phyloP scores from a whole-genome alignment of 2,113 vertebrate genomes.

The Kryptolebias marmoratus region DNA sequence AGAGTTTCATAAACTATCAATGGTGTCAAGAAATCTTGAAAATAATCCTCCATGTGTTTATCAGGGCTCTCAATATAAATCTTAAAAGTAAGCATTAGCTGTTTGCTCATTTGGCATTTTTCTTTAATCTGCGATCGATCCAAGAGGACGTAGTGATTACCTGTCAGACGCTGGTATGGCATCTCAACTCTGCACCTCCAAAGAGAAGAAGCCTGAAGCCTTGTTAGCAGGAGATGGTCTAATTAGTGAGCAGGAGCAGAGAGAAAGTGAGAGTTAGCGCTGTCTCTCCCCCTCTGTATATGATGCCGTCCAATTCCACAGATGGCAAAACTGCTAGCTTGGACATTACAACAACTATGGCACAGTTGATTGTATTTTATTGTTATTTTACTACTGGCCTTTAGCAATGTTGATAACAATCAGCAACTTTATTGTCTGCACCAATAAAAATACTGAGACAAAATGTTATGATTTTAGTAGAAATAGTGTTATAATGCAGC shows the following conservation, averaged over 20 bases:
- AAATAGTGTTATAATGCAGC: too few relatives aligned
- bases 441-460: too few relatives aligned
- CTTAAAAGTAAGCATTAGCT: constrained; percentile 30
- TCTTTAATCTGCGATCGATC: constrained; percentile 66
- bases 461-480: too few relatives aligned
- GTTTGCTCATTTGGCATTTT: constrained; percentile 59
- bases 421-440: too few relatives aligned
- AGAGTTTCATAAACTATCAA: neutral
- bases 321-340: too few relatives aligned
- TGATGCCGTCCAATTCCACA: constrained; percentile 16
- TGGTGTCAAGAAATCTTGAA: constrained; percentile 21
- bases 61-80: constrained; percentile 35
- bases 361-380: too few relatives aligned
- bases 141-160: constrained; percentile 78
- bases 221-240: constrained; percentile 80
- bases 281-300: constrained; percentile 9
- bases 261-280: constrained; percentile 45
- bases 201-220: constrained; percentile 73
- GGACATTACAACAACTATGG: too few relatives aligned
- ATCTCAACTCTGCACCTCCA: constrained; percentile 76
- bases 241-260: constrained; percentile 78
- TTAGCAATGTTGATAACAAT: too few relatives aligned
- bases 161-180: constrained; percentile 83
- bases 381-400: too few relatives aligned
- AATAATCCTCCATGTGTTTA: constrained; percentile 35